Conservation (phyloP, 2,113 vertebrate species). For the Eubucco bourcierii region DNA sequence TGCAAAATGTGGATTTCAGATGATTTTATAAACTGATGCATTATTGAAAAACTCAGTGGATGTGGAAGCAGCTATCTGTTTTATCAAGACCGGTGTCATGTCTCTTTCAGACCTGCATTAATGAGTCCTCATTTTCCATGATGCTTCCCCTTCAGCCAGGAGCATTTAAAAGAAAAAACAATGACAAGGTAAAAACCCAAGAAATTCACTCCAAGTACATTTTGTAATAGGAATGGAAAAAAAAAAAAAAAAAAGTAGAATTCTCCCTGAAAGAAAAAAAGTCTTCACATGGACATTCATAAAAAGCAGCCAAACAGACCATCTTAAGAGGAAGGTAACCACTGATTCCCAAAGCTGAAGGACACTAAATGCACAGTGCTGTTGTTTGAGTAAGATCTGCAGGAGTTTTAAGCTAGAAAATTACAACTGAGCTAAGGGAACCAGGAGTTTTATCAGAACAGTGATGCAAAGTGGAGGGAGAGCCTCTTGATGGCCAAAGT, state of each 20-base stretch:
- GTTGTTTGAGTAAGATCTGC: neutral
- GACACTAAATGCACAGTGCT: neutral
- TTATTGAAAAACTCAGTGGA: conserved; percentile 39
- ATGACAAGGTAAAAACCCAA: neutral
- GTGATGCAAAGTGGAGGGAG: fast-evolving
- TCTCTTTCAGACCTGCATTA: conserved; percentile 60
- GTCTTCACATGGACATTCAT: neutral
- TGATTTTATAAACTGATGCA: conserved; percentile 42
- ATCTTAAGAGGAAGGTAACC: neutral
- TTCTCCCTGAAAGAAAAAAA: neutral
- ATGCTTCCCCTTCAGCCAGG: neutral
- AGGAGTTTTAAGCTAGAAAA: neutral
- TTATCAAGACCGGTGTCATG: conserved; percentile 51
- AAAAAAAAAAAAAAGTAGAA: neutral
- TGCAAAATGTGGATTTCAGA: neutral
- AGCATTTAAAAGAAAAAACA: conserved; percentile 7
- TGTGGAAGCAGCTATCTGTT: conserved; percentile 50
- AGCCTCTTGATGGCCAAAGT: neutral
- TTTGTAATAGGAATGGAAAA: neutral
- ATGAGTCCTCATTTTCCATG: conserved; percentile 63
- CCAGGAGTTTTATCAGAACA: neutral
- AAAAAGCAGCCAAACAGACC: neutral
- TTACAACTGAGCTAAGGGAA: neutral
- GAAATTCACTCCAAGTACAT: neutral
- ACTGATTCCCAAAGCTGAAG: neutral